phyloP scores from a whole-genome alignment of 2,797 vertebrate species.

The Dendrocincla tyrannina region DNA sequence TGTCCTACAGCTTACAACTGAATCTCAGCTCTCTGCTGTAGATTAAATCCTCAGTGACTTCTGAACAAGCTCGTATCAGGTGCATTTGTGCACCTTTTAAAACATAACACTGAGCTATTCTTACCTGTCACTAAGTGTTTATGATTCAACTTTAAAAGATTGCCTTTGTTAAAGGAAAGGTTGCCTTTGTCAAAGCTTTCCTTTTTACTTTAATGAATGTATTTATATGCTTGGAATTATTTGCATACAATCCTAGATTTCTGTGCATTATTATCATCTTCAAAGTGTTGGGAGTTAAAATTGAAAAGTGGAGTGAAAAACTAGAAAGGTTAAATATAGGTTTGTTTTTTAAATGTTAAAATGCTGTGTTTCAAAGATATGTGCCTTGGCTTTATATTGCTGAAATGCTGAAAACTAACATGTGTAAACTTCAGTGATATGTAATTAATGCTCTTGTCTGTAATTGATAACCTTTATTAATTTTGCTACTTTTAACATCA shows the following conservation, averaged over 20 bases:
- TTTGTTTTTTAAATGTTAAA: neutral
- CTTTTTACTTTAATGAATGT: neutral
- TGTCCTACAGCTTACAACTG: neutral
- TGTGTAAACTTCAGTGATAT: neutral
- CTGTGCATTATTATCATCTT: neutral
- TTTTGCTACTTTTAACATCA: neutral
- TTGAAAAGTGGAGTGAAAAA: neutral
- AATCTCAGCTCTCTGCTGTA: neutral
- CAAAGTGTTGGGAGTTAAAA: neutral
- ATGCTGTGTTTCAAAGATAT: neutral
- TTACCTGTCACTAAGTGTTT: slow-evolving; percentile 14
- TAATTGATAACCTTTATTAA: neutral
- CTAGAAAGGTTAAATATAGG: neutral
- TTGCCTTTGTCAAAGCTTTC: neutral
- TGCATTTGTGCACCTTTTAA: neutral
- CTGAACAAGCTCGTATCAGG: neutral
- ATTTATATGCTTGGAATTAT: neutral
- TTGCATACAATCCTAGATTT: neutral
- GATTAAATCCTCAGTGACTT: neutral
- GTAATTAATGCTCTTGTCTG: neutral
- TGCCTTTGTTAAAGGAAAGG: neutral
- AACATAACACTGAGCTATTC: neutral
- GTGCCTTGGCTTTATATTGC: neutral
- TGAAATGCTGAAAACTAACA: neutral
- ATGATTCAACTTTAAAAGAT: neutral